Evolutionary conservation across 2,113 vertebrate species (phyloP).

Genomic region (Anguilla japonica): DNA sequence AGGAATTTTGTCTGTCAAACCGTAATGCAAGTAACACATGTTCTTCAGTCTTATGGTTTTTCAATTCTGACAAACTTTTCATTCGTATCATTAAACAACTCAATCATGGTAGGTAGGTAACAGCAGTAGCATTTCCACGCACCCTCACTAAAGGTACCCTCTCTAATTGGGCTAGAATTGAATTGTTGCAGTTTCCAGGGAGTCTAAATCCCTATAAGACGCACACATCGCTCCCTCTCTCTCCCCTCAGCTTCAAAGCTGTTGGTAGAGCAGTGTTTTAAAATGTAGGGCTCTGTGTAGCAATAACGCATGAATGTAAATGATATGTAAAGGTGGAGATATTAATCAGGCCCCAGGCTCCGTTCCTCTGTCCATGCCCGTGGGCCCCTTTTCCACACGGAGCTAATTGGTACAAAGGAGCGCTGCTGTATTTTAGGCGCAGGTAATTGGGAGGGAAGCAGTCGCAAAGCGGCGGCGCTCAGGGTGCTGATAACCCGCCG

Average conservation of each 20-base stretch:
- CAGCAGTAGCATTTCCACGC: neutral
- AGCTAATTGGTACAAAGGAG: constrained; percentile 68
- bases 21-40: neutral
- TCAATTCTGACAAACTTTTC: neutral
- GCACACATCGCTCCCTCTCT: neutral
- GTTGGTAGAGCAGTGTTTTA: neutral
- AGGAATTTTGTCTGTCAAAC: no score
- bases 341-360: constrained; percentile 52
- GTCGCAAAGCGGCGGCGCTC: constrained; percentile 29
- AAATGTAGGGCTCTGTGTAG: neutral
- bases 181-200: neutral
- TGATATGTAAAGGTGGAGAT: constrained; percentile 50
- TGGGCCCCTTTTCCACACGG: constrained; percentile 46
- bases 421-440: constrained; percentile 48
- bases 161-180: neutral
- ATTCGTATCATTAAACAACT: neutral
- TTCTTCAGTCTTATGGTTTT: neutral
- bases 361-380: constrained; percentile 46
- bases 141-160: neutral
- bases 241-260: constrained; percentile 12
- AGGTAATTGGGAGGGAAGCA: constrained; percentile 40
- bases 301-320: constrained; percentile 34
- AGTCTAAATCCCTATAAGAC: neutral
- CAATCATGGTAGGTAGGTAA: neutral
- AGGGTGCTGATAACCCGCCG: constrained; percentile 2